These are phyloP conservation scores for Campoplex nolae DNA, from an alignment of 2,888 invertebrate genomes.

Conservation along the genomic window DNA sequence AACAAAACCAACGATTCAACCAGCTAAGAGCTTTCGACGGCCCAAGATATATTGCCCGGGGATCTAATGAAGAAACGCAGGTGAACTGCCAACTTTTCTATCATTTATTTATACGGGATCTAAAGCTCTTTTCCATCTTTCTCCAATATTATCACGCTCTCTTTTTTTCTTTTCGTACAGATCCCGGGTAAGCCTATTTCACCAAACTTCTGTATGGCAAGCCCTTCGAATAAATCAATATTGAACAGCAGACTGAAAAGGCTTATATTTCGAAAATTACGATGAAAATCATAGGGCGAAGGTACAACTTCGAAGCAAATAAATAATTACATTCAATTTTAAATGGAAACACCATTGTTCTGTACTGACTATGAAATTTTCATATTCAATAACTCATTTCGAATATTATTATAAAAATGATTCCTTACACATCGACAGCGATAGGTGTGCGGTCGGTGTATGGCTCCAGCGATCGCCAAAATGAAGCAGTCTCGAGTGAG, in stretches of 20 bases:
- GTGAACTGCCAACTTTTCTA: constrained; percentile 11
- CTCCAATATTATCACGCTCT: not conserved
- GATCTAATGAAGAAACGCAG: not conserved
- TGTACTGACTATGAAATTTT: no score
- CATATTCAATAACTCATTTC: no score
- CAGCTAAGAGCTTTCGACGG: constrained; percentile 28
- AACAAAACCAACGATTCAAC: constrained; percentile 30
- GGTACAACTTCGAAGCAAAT: not conserved
- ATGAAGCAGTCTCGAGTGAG: no score
- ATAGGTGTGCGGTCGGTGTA: no score
- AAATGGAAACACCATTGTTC: not conserved
- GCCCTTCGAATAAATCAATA: not conserved
- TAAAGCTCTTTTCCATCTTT: constrained; percentile 17
- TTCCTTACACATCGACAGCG: no score
- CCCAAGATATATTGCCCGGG: not conserved
- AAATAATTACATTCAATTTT: not conserved
- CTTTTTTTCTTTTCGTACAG: not conserved
- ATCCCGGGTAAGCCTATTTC: not conserved
- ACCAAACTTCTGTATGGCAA: not conserved
- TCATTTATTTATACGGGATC: constrained; percentile 47
- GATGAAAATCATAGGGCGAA: not conserved
- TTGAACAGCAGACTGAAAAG: not conserved
- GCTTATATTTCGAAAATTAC: not conserved
- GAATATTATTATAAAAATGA: no score
- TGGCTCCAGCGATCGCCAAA: no score